Percentiles rank a stretch among this genome's conserved stretches.
phyloP scores from a whole-genome alignment of 2,888 invertebrate species.

The Drosophila cracens region DNA sequence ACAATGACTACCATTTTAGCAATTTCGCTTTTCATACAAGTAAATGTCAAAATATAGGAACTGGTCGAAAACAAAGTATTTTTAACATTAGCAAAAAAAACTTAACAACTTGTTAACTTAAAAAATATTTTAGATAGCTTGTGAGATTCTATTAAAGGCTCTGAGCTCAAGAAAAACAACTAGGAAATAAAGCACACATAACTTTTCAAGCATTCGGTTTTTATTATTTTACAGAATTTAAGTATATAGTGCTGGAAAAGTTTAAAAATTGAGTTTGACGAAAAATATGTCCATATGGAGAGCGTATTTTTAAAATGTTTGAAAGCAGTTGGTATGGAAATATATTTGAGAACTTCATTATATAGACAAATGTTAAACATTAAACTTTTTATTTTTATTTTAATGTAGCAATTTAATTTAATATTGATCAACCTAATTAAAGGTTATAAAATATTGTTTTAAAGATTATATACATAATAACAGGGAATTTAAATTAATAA shows the following conservation, averaged over 20 bases:
- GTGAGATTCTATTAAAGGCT: background rate
- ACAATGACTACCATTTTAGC: background rate
- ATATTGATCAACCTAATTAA: no score
- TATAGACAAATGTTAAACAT: background rate
- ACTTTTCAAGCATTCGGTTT: background rate
- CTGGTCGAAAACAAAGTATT: background rate
- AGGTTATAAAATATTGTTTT: no score
- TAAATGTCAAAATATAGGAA: background rate
- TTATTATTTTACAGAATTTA: background rate
- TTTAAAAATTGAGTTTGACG: background rate
- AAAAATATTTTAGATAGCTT: background rate
- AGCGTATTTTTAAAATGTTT: background rate
- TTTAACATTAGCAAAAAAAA: background rate
- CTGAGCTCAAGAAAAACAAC: background rate
- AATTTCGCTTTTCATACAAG: background rate
- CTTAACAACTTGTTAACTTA: background rate
- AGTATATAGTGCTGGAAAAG: background rate
- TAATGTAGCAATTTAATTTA: no score
- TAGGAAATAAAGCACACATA: background rate
- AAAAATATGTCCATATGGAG: background rate
- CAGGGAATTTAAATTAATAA: no score
- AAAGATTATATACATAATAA: no score
- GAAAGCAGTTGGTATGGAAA: background rate
- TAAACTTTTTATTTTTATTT: background rate
- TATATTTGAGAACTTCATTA: background rate